phyloP scores from a whole-genome alignment of 2,113 vertebrate genomes.

The Enhydra lutris region DNA sequence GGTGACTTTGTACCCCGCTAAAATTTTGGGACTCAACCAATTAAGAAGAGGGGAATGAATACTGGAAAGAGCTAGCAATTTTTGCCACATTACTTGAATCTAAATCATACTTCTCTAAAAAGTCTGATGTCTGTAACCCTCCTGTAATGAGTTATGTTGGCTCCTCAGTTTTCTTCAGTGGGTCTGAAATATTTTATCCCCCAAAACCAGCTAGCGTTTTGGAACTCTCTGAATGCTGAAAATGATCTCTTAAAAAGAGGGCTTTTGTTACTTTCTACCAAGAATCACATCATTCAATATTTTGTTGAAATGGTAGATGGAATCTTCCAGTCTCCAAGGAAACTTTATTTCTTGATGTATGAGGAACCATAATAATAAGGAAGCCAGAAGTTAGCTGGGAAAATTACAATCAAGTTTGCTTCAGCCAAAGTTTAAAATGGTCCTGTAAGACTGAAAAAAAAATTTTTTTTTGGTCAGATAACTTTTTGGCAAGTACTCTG shows the following conservation, averaged over 20 bases:
- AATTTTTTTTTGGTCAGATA: neutral
- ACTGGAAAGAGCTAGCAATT: neutral
- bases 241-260: slow-evolving; percentile 56
- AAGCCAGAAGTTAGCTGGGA: slow-evolving; percentile 43
- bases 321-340: slow-evolving; percentile 24
- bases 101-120: slow-evolving; percentile 14
- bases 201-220: slow-evolving; percentile 28
- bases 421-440: slow-evolving; percentile 47
- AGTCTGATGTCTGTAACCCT: neutral
- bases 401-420: slow-evolving; percentile 49
- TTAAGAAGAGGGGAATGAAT: neutral
- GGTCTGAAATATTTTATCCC: slow-evolving; percentile 59
- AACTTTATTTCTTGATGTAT: slow-evolving; percentile 54
- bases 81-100: neutral
- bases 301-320: slow-evolving; percentile 63
- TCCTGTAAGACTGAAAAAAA: slow-evolving; percentile 5
- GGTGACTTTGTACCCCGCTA: neutral
- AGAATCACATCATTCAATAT: slow-evolving; percentile 69
- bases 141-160: slow-evolving; percentile 18
- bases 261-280: slow-evolving; percentile 60
- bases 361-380: slow-evolving; percentile 40
- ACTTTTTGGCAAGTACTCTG: slow-evolving; percentile 42
- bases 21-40: neutral
- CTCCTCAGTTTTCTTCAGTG: slow-evolving; percentile 48
- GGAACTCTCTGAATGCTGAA: slow-evolving; percentile 50